A percentile compares a stretch with the other conserved stretches of the same genome.
phyloP scores from a whole-genome alignment of 92 coral and sea anemone species.

The Zoanthus sansibaricus region DNA sequence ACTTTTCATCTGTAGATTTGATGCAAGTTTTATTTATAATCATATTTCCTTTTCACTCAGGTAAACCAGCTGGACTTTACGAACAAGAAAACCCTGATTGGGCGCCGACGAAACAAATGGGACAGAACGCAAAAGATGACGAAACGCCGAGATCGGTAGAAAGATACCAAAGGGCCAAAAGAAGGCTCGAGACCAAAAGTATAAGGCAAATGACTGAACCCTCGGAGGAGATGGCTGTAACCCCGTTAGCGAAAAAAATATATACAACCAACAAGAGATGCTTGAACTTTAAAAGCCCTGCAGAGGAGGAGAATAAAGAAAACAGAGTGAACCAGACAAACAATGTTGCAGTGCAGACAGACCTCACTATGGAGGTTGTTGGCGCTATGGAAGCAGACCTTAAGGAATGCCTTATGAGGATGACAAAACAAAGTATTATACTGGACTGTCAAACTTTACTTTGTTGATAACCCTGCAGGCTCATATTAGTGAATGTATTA shows the following conservation, averaged over 20 bases:
- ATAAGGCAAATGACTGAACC: slow-evolving; percentile 14
- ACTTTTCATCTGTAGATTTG: background rate
- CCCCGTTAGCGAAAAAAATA: slow-evolving; percentile 11
- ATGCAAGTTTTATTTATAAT: slow-evolving; percentile 4
- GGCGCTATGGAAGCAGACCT: slow-evolving; percentile 16
- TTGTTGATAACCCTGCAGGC: slow-evolving; percentile 1
- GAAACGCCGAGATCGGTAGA: background rate
- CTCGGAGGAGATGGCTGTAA: slow-evolving; percentile 9
- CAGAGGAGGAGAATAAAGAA: slow-evolving; percentile 7
- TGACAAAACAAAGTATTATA: slow-evolving; percentile 5
- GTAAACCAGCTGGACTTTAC: background rate
- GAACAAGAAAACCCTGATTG: slow-evolving; percentile 2
- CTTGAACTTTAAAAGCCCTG: slow-evolving; percentile 11
- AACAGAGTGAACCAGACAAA: slow-evolving; percentile 14
- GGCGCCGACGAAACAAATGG: slow-evolving; percentile 11
- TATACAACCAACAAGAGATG: slow-evolving; percentile 2
- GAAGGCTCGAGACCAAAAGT: slow-evolving; percentile 15
- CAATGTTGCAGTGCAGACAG: slow-evolving; percentile 9
- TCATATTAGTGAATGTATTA: slow-evolving; percentile 5
- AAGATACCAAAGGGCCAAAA: slow-evolving; percentile 1
- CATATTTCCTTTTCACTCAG: slow-evolving; percentile 16
- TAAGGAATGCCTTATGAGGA: slow-evolving; percentile 11
- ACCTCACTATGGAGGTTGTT: slow-evolving; percentile 11
- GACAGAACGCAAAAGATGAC: background rate
- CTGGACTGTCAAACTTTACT: slow-evolving; percentile 8